Evolutionary conservation across 1,140 invertebrate genomes (phyloP).

Genomic region (Drosophila santomea): DNA sequence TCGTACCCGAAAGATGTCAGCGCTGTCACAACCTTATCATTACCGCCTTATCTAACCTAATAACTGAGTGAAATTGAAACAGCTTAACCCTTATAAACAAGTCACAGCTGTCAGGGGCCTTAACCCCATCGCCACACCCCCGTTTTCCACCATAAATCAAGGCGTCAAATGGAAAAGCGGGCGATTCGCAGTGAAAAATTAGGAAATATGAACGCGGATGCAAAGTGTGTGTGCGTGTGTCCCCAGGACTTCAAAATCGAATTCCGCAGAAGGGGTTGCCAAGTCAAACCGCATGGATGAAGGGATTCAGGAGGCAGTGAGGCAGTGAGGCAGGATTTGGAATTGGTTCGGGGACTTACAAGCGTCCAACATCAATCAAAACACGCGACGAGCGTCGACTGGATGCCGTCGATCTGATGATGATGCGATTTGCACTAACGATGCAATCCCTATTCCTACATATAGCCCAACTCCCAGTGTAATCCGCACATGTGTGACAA

Average conservation of each 20-base stretch:
- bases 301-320: constrained; percentile 7
- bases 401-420: constrained; percentile 40
- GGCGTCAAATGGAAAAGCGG: constrained; percentile 42
- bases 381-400: constrained; percentile 40
- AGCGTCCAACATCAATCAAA: constrained; percentile 77
- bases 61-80: constrained; percentile 78
- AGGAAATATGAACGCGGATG: constrained; percentile 69
- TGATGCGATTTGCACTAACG: constrained; percentile 80
- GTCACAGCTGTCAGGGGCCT: constrained; percentile 54
- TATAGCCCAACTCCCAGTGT: background rate
- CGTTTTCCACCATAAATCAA: constrained; percentile 64
- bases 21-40: constrained; percentile 78
- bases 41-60: constrained; percentile 74
- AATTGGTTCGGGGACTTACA: constrained; percentile 67
- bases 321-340: constrained; percentile 32
- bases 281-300: constrained; percentile 39
- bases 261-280: constrained; percentile 24
- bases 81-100: constrained; percentile 80
- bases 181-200: constrained; percentile 67
- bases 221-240: constrained; percentile 20
- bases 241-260: constrained; percentile 15
- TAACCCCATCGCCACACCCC: constrained; percentile 44
- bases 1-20: constrained; percentile 30
- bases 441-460: constrained; percentile 51
- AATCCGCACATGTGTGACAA: constrained; percentile 64